Conservation (phyloP, 2,888 invertebrate species). For the Portevinia maculata region DNA sequence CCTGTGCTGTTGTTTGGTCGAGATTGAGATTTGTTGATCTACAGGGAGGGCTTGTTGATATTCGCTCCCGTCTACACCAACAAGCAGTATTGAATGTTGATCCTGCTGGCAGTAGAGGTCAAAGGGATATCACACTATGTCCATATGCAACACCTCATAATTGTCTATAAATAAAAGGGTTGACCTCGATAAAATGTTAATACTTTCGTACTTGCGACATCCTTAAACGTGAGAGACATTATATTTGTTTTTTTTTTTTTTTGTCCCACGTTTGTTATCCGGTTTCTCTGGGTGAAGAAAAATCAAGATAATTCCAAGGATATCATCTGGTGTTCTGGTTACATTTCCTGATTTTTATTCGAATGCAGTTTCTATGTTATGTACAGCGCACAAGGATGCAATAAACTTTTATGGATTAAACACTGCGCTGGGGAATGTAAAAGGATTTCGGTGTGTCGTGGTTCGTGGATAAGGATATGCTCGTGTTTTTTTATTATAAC, state of each 20-base stretch:
- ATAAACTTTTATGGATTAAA: slow-evolving; percentile 68
- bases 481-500: slow-evolving; percentile 10
- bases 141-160: slow-evolving; percentile 44
- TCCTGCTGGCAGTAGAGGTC: background rate
- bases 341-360: slow-evolving; percentile 53
- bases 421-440: slow-evolving; percentile 39
- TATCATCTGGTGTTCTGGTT: slow-evolving; percentile 28
- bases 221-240: slow-evolving; percentile 22
- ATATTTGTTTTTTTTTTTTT: slow-evolving; percentile 32
- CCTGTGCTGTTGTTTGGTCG: slow-evolving; percentile 6
- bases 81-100: background rate
- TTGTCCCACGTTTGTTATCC: slow-evolving; percentile 32
- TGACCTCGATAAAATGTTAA: slow-evolving; percentile 54
- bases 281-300: slow-evolving; percentile 26
- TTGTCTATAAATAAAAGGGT: background rate
- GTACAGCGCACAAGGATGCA: slow-evolving; percentile 39
- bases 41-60: slow-evolving; percentile 18
- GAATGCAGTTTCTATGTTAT: slow-evolving; percentile 43
- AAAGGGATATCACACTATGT: background rate
- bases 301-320: slow-evolving; percentile 56
- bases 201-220: slow-evolving; percentile 23
- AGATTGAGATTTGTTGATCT: slow-evolving; percentile 27
- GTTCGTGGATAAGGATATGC: slow-evolving; percentile 42
- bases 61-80: background rate
- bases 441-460: slow-evolving; percentile 53